Percentiles rank a stretch among this genome's conserved stretches.
These are phyloP conservation scores for Temnothorax longispinosus DNA, from an alignment of 1,140 invertebrate genomes.

Conservation along the genomic window DNA sequence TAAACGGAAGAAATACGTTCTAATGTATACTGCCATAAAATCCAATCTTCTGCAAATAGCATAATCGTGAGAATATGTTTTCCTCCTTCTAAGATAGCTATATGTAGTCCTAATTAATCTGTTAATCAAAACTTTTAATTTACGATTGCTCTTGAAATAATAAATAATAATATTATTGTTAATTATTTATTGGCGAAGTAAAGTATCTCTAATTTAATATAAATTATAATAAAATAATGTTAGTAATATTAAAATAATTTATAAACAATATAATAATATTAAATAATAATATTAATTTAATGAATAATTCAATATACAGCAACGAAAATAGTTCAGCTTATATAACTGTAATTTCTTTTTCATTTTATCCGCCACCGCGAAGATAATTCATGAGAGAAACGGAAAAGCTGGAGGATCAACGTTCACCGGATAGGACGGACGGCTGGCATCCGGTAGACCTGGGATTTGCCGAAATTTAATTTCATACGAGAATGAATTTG, in stretches of 20 bases:
- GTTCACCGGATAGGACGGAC: background rate
- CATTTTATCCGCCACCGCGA: background rate
- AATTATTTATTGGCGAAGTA: too few species aligned
- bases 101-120: background rate
- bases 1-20: background rate
- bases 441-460: background rate
- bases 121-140: background rate
- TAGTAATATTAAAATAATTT: background rate
- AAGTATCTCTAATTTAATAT: too few species aligned
- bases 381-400: background rate
- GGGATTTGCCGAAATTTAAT: conserved; percentile 61
- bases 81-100: background rate
- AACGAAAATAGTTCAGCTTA: conserved; percentile 15
- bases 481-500: conserved; percentile 51
- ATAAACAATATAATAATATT: background rate
- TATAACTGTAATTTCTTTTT: conserved; percentile 7
- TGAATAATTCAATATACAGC: background rate
- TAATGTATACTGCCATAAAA: background rate
- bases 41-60: background rate
- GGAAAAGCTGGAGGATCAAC: background rate
- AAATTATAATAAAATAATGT: background rate
- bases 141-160: background rate
- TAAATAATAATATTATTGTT: background rate
- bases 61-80: background rate
- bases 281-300: background rate